Base-by-base conservation (phyloP, 1,140 invertebrate species). In the Drosophila auraria region DNA sequence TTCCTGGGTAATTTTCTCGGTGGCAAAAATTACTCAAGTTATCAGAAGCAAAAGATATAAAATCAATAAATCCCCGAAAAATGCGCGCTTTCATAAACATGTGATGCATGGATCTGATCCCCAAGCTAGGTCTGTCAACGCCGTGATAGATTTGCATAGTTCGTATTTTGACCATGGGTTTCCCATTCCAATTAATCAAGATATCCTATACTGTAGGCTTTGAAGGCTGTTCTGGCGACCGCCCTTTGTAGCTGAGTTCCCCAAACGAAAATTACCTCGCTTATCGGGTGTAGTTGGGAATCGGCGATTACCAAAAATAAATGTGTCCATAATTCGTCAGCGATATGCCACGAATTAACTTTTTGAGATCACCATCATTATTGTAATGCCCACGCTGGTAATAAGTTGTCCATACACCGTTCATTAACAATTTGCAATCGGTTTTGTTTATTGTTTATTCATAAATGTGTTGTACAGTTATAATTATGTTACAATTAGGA, bases 401-500 rank as follows among this genome's bases (percentile, higher is more conserved):
- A 73, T 44, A 73, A 70, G 23, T 44, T 73, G 11, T 61, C 36
- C 53, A 36, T 38, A 70, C 51, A 70, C 45, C 27, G 36, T 36
- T 60, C 38, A 60, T 66, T 47, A 69, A 80, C 61, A 86, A 64
- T 78, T 78, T 71, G 65, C 59, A 74, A 78, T 83, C 70, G 58
- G 40, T 60, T 83, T 72, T 40, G 68, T 87, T 86, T 87, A 86
- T 86, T 82, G 50, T 82, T 65, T 69, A 59, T 58, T 83, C 59
- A 61, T 77, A 64, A 36, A 60, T 54, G 56, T 68, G 71, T 80
- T 73, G 71, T 89, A 89, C 86, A 90, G 49, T 82, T 89, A 87
- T 83, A 89, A 66, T 80, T 87, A 90, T 79, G 81, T 89, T 89
- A 89, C 60, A 89, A 78, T 89, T 90, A 89, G 82, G 84, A 89